These are phyloP conservation scores for Thaumetopoea pityocampa DNA, from an alignment of 1,140 invertebrate genomes.

Conservation along the genomic window DNA sequence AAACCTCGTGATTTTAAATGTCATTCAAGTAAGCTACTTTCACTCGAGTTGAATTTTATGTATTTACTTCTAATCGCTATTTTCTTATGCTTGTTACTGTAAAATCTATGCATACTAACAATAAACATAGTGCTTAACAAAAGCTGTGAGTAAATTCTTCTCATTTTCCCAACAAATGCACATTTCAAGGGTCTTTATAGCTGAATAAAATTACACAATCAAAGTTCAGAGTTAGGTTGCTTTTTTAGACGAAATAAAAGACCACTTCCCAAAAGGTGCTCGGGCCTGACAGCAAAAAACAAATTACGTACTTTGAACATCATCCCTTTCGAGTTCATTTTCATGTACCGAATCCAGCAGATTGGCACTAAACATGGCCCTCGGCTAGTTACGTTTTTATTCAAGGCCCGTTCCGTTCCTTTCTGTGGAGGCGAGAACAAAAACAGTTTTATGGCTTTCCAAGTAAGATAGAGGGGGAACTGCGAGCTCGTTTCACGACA, in stretches of 20 bases:
- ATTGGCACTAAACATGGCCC: conserved; percentile 15
- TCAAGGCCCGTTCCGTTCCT: conserved; percentile 1
- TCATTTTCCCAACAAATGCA: conserved; percentile 4
- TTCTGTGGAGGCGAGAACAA: conserved; percentile 16
- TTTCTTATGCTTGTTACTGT: too few relatives aligned
- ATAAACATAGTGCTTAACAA: too few relatives aligned
- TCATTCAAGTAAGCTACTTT: too few relatives aligned
- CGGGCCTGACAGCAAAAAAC: conserved; percentile 16
- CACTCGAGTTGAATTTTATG: too few relatives aligned
- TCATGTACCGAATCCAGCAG: conserved; percentile 13
- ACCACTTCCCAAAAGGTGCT: conserved; percentile 8
- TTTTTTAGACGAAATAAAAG: conserved; percentile 20
- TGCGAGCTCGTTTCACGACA: conserved; percentile 11
- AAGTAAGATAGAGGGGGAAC: conserved; percentile 20
- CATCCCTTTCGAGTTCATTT: conserved; percentile 16
- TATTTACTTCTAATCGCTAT: too few relatives aligned
- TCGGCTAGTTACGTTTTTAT: conserved; percentile 7
- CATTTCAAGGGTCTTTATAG: conserved; percentile 11
- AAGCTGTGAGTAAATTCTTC: conserved; percentile 3
- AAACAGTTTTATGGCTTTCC: conserved; percentile 25
- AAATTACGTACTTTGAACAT: conserved; percentile 11
- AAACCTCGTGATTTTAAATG: too few relatives aligned
- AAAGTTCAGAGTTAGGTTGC: conserved; percentile 20
- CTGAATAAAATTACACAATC: conserved; percentile 16
- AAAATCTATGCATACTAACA: conserved; percentile 1